These are phyloP conservation scores for Dinoponera quadriceps DNA, from an alignment of 1,140 invertebrate species.

Conservation along the genomic window DNA sequence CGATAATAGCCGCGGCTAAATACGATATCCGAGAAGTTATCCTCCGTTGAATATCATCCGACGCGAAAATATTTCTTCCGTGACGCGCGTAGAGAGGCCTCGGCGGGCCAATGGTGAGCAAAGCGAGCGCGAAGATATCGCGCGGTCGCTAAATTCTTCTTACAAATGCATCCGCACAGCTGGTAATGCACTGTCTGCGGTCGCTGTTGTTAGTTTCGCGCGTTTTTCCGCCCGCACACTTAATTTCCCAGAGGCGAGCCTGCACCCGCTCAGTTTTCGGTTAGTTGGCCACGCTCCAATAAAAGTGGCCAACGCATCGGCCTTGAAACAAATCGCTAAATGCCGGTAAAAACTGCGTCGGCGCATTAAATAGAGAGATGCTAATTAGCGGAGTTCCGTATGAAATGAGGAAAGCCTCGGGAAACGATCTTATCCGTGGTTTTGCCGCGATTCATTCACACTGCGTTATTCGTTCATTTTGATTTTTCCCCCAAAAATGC, in stretches of 20 bases:
- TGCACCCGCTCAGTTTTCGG: slow-evolving; percentile 51
- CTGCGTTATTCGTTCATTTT: slow-evolving; percentile 18
- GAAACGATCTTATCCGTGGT: neutral
- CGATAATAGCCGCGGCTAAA: too few relatives aligned
- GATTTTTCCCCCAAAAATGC: slow-evolving; percentile 25
- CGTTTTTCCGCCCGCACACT: slow-evolving; percentile 61
- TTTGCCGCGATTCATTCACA: slow-evolving; percentile 34
- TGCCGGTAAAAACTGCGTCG: slow-evolving; percentile 54
- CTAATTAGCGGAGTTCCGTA: slow-evolving; percentile 38
- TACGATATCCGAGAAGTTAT: too few relatives aligned
- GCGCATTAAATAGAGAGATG: slow-evolving; percentile 29
- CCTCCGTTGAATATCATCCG: too few relatives aligned
- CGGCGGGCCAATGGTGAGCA: neutral
- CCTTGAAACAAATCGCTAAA: slow-evolving; percentile 64
- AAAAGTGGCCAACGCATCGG: slow-evolving; percentile 40
- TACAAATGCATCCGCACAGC: neutral
- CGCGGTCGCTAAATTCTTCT: slow-evolving; percentile 7
- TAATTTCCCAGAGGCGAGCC: slow-evolving; percentile 72
- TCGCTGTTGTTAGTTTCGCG: slow-evolving; percentile 60
- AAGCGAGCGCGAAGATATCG: neutral
- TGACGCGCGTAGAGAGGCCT: neutral
- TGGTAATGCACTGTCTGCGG: slow-evolving; percentile 37
- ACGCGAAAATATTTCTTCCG: too few relatives aligned
- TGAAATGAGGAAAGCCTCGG: neutral
- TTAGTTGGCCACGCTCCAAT: slow-evolving; percentile 64